These are phyloP conservation scores for Cetoscarus ocellatus DNA, from an alignment of 2,797 vertebrate genomes.

Conservation along the genomic window DNA sequence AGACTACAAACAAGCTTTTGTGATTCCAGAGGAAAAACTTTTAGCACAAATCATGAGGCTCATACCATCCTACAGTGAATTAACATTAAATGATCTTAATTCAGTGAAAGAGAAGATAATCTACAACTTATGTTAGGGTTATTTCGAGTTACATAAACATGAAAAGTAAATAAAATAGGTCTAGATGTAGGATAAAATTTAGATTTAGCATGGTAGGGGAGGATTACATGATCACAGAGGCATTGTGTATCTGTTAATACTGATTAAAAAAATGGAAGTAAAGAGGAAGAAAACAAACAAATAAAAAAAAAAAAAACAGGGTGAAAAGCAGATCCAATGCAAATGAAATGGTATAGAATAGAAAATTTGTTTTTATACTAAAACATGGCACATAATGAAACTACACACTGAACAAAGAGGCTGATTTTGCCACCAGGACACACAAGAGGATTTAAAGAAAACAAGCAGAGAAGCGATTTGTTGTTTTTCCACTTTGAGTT, in stretches of 20 bases:
- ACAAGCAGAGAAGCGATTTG: background rate
- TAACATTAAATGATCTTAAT: background rate
- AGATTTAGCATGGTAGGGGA: constrained; percentile 30
- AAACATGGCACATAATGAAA: constrained; percentile 22
- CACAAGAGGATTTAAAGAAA: background rate
- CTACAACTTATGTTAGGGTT: constrained; percentile 24
- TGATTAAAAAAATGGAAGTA: constrained; percentile 7
- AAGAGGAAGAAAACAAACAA: constrained; percentile 3
- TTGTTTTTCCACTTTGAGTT: constrained; percentile 6
- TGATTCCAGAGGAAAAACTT: background rate
- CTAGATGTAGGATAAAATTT: constrained; percentile 12
- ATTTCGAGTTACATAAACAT: constrained; percentile 40
- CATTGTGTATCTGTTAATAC: constrained; percentile 39
- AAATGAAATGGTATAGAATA: constrained; percentile 19
- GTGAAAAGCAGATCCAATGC: constrained; percentile 17
- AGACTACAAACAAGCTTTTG: background rate
- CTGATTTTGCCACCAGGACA: background rate
- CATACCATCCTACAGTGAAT: constrained; percentile 7
- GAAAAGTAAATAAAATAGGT: constrained; percentile 50
- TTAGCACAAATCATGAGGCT: constrained; percentile 10
- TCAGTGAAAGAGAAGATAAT: constrained; percentile 18
- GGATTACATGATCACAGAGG: constrained; percentile 15
- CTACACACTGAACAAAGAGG: background rate
- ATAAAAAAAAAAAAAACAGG: constrained; percentile 6
- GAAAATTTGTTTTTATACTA: constrained; percentile 22